phyloP scores from a whole-genome alignment of 1,140 invertebrate genomes.

The Polypedilum pembai region DNA sequence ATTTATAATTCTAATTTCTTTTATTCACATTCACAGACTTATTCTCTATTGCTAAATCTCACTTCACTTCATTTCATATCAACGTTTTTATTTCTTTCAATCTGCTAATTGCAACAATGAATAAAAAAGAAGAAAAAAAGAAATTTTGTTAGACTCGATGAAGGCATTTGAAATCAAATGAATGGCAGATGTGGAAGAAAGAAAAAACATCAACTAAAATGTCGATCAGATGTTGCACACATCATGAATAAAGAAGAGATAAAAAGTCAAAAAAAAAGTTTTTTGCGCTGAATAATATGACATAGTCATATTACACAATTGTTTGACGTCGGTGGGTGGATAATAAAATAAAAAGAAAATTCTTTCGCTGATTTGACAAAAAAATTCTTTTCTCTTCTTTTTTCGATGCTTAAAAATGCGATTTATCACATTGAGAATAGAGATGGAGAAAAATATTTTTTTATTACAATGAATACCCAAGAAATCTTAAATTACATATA shows the following conservation, averaged over 20 bases:
- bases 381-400: background rate
- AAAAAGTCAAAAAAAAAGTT: background rate
- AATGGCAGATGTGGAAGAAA: background rate
- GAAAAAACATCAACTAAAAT: background rate
- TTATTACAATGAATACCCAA: conserved; percentile 9
- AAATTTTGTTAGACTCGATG: background rate
- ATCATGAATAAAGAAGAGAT: background rate
- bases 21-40: background rate
- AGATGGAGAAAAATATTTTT: background rate
- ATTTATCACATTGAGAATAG: background rate
- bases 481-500: conserved; percentile 26
- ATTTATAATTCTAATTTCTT: background rate
- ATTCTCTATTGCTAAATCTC: background rate
- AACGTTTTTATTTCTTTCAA: background rate
- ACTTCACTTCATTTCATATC: background rate
- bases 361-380: conserved; percentile 6
- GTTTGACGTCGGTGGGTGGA: background rate
- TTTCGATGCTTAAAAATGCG: conserved; percentile 8
- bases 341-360: conserved; percentile 4
- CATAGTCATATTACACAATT: background rate
- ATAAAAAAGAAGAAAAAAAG: background rate
- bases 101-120: background rate
- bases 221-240: background rate
- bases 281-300: background rate
- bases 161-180: background rate